These are phyloP conservation scores for Bubo bubo DNA, from an alignment of 2,113 vertebrate species.

Conservation along the genomic window DNA sequence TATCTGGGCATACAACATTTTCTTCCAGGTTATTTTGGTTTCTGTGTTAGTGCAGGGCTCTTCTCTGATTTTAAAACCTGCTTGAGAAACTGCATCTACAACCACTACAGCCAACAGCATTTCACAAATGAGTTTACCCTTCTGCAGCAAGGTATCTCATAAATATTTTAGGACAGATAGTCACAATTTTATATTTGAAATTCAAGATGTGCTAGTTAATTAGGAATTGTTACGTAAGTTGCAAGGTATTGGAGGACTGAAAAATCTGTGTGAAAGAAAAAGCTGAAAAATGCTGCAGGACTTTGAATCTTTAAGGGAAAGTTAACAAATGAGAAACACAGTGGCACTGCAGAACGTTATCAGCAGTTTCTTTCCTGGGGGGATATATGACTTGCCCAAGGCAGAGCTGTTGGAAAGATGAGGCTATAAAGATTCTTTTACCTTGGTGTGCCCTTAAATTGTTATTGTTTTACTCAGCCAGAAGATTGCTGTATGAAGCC, in stretches of 20 bases:
- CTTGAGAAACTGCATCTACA: not conserved
- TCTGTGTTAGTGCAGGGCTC: not conserved
- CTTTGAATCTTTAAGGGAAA: not conserved
- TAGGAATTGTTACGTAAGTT: not conserved
- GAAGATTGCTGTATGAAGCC: not conserved
- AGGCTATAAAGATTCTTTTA: not conserved
- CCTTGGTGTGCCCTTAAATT: not conserved
- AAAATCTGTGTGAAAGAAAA: not conserved
- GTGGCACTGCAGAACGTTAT: not conserved
- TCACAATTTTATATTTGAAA: not conserved
- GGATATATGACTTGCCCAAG: not conserved
- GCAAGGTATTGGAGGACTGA: not conserved
- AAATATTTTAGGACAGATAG: not conserved
- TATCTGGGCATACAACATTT: not conserved
- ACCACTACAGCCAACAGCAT: not conserved
- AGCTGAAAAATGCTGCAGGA: not conserved
- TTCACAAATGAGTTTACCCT: not conserved
- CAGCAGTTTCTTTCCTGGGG: not conserved
- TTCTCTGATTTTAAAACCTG: not conserved
- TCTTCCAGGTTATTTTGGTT: not conserved
- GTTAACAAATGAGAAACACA: not conserved
- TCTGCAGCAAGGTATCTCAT: not conserved
- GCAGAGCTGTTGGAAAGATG: not conserved
- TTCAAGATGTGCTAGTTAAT: not conserved
- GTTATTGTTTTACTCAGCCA: not conserved